Base-by-base conservation (phyloP, 2,888 invertebrate species). In the Ceriagrion tenellum region DNA sequence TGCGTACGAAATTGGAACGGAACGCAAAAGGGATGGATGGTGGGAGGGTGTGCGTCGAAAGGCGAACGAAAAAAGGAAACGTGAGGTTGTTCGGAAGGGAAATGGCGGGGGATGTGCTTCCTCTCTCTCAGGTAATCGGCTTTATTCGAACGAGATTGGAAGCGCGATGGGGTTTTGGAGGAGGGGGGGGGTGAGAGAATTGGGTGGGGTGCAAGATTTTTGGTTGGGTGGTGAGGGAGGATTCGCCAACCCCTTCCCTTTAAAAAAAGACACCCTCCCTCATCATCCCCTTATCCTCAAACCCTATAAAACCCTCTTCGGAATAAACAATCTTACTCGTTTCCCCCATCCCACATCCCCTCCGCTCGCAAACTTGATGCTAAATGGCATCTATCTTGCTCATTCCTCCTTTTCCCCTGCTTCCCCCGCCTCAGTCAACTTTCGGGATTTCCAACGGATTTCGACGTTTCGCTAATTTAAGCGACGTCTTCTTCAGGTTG, bases 91-190 rank as follows among this genome's bases (percentile, higher is more conserved):
- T 59, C 20, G 35, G 30, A 30, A 26, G 40, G 26, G 91, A 40
- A 40, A 30, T 35, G 59, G 91, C 23, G 26, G 55, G 56, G 90
- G 63, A 47, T 40, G 74, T 26, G 35, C 16, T 59, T 2, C 13
- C 59, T 59, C 35, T 81, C 81, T 16, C 81, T 81, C 81, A 81
- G 93, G 69, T 93, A 93, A 93, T 93, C 93, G 93, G 93, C 93
- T 93, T 93, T 93, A 93, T 93, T 93, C 69, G 63, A 47, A 55
- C 93, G 93, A 93, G 93, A 93, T 93, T 93, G 93, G 69, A 81
- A 81, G 35, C 81, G 35, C 30, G 30, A 16, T 81, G 81, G 81
- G 81, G 81, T 81, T 81, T 81, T 35, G 81, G 30, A 30, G 74
- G n/a, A 59, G 47, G 69, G 69, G 3, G 30, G 81, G 13, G 30